phyloP scores from a whole-genome alignment of 2,888 invertebrate species.

The Caenorhabditis becei region DNA sequence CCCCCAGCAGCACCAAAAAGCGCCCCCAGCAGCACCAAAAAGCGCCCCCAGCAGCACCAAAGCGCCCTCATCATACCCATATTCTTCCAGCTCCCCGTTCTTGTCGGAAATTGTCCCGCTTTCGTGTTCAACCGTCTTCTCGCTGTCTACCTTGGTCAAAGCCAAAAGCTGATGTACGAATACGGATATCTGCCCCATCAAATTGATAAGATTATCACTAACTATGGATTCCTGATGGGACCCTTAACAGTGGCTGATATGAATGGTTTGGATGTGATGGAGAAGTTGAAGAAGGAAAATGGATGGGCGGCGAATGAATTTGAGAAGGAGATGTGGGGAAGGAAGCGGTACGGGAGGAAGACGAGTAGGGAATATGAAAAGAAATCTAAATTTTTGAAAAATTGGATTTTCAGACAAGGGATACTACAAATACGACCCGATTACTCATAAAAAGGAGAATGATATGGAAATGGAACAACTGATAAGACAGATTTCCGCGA shows the following conservation, averaged over 20 bases:
- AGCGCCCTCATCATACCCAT: too few species aligned
- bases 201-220: constrained; percentile 67
- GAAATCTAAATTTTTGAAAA: too few species aligned
- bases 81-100: constrained; percentile 71
- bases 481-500: constrained; percentile 49
- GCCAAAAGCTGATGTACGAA: constrained; percentile 62
- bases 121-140: constrained; percentile 76
- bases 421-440: constrained; percentile 70
- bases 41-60: too few species aligned
- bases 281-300: constrained; percentile 69
- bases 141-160: constrained; percentile 64
- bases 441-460: constrained; percentile 66
- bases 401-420: constrained; percentile 66
- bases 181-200: constrained; percentile 68
- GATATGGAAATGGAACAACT: constrained; percentile 70
- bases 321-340: constrained; percentile 62
- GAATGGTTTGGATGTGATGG: constrained; percentile 74
- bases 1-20: too few species aligned
- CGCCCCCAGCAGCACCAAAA: too few species aligned
- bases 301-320: constrained; percentile 59
- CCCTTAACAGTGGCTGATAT: constrained; percentile 75
- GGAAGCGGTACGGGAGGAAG: constrained; percentile 71
- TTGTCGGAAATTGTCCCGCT: constrained; percentile 75
- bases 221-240: constrained; percentile 73
- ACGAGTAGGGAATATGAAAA: too few species aligned